phyloP scores from a whole-genome alignment of 1,140 invertebrate genomes.

The Bursaphelenchus mucronatus region DNA sequence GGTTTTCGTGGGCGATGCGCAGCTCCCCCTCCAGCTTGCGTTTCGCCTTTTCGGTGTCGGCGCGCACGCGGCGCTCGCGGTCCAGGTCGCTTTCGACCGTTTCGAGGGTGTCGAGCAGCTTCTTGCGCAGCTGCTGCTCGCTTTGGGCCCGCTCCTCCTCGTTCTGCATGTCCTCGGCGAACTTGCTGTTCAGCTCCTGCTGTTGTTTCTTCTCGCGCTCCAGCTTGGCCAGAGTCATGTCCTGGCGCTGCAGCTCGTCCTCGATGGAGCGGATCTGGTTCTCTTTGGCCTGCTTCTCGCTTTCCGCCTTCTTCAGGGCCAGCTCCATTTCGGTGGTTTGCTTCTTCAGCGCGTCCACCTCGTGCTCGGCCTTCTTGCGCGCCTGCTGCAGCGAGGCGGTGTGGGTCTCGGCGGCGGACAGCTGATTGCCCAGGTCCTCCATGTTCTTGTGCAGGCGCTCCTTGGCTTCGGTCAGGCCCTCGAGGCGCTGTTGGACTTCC shows the following conservation, averaged over 20 bases:
- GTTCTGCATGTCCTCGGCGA: constrained; percentile 88
- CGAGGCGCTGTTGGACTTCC: constrained; percentile 40
- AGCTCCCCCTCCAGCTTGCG: constrained; percentile 83
- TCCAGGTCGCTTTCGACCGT: constrained; percentile 85
- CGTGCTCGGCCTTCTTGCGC: constrained; percentile 51
- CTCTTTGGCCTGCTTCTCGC: constrained; percentile 95
- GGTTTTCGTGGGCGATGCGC: constrained; percentile 45
- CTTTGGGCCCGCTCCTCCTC: constrained; percentile 98
- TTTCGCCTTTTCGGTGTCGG: constrained; percentile 95
- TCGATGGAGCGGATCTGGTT: constrained; percentile 97
- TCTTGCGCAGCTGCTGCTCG: constrained; percentile 93
- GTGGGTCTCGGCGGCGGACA: constrained; percentile 46
- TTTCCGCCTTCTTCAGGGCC: constrained; percentile 64
- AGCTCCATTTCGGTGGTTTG: constrained; percentile 61
- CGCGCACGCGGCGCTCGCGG: constrained; percentile 94
- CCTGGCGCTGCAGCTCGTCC: constrained; percentile 94
- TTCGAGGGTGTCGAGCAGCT: constrained; percentile 87
- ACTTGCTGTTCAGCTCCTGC: constrained; percentile 86
- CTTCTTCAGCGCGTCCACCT: constrained; percentile 53
- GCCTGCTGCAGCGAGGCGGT: constrained; percentile 38
- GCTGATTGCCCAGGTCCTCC: constrained; percentile 28
- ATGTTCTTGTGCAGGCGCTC: constrained; percentile 41
- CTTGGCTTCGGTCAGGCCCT: constrained; percentile 27
- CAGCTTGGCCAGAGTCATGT: constrained; percentile 96
- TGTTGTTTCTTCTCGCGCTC: constrained; percentile 97